These are phyloP conservation scores for Pygoscelis adeliae DNA, from an alignment of 2,113 vertebrate genomes.

Conservation along the genomic window DNA sequence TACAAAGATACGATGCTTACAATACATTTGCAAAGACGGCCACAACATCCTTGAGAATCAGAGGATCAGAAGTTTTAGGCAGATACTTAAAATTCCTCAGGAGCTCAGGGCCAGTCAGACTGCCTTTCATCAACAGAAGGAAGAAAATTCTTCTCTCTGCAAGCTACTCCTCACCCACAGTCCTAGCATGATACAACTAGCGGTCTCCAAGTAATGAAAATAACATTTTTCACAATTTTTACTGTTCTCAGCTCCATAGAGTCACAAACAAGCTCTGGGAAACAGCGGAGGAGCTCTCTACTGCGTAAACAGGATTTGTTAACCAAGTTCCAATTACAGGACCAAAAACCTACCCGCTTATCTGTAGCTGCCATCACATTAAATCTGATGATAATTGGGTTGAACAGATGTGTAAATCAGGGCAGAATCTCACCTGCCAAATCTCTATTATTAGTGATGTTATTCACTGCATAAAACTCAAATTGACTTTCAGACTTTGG, in stretches of 20 bases:
- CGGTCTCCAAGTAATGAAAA: neutral
- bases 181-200: neutral
- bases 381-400: neutral
- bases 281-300: neutral
- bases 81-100: neutral
- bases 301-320: neutral
- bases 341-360: neutral
- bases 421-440: neutral
- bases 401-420: neutral
- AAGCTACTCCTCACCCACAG: neutral
- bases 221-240: neutral
- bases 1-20: neutral
- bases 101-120: neutral
- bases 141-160: neutral
- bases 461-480: neutral
- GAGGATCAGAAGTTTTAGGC: neutral
- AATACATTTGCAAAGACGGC: neutral
- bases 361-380: neutral
- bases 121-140: neutral
- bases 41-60: neutral
- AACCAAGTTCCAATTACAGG: neutral
- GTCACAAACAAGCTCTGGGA: neutral
- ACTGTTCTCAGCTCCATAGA: neutral
- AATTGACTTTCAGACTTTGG: neutral
- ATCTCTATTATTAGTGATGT: neutral